Conservation (phyloP, 2,888 invertebrate genomes). For the Drepanosiphum platanoidis region DNA sequence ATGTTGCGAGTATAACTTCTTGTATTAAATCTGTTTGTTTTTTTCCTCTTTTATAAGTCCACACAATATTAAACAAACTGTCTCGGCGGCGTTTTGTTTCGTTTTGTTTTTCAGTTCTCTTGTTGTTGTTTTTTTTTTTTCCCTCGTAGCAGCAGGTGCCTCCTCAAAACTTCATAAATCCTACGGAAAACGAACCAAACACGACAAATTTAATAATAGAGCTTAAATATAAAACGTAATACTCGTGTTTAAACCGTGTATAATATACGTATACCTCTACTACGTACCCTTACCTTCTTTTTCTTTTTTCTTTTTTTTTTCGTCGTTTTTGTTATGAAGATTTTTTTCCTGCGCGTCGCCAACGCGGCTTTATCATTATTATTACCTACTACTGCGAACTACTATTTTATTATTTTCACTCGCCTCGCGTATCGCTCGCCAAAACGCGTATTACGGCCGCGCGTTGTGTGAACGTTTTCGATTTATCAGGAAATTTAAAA, state of each 20-base stretch:
- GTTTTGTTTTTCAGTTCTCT: background rate
- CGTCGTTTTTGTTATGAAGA: background rate
- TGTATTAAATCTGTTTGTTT: conserved; percentile 23
- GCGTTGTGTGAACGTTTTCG: too few species aligned
- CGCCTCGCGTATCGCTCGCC: too few species aligned
- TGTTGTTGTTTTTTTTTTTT: background rate
- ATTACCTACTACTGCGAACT: too few species aligned
- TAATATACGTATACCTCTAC: too few species aligned
- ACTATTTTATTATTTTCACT: too few species aligned
- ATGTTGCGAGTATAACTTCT: background rate
- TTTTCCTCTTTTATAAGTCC: background rate
- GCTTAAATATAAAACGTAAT: conserved; percentile 6
- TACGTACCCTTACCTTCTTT: background rate
- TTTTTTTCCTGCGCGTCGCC: background rate
- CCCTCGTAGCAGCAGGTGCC: conserved; percentile 15
- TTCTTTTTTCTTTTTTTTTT: background rate
- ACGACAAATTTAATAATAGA: conserved; percentile 3
- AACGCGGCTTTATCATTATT: background rate
- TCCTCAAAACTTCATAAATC: conserved; percentile 16
- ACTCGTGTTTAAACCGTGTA: background rate
- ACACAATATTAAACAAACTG: conserved; percentile 4
- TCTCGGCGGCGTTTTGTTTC: background rate
- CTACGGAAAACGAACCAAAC: conserved; percentile 25
- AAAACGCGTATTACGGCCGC: too few species aligned
- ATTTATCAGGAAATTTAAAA: too few species aligned